Conservation (phyloP, 2,888 invertebrate genomes). For the Ornithoptera priamus region DNA sequence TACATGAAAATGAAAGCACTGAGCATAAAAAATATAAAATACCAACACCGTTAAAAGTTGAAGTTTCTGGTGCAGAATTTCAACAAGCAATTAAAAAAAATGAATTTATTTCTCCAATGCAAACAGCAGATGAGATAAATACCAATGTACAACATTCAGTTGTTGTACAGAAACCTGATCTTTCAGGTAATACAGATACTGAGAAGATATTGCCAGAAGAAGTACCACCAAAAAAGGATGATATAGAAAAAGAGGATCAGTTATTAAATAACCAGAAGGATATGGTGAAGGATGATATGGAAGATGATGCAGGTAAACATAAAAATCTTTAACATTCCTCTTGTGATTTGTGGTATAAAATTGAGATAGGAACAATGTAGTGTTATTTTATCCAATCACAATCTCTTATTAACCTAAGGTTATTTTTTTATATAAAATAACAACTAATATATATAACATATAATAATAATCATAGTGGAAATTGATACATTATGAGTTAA, state of each 20-base stretch:
- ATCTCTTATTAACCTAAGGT: too few relatives aligned
- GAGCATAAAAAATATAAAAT: neutral
- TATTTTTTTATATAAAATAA: too few relatives aligned
- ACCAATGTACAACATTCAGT: conserved; percentile 7
- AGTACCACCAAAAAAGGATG: conserved; percentile 33
- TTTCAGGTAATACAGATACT: conserved; percentile 23
- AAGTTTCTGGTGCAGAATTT: conserved; percentile 5
- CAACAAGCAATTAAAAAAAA: conserved; percentile 10
- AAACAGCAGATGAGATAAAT: neutral
- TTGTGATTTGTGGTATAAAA: too few relatives aligned
- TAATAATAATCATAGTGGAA: too few relatives aligned
- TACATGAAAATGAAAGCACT: neutral
- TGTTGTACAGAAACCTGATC: conserved; percentile 18
- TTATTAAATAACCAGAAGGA: conserved; percentile 28
- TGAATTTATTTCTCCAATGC: neutral
- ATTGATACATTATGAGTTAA: too few relatives aligned
- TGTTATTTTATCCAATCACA: too few relatives aligned
- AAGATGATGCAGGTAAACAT: conserved; percentile 31
- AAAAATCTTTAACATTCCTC: too few relatives aligned
- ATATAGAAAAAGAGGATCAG: conserved; percentile 32
- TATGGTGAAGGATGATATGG: conserved; percentile 32
- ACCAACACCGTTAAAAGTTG: conserved; percentile 3
- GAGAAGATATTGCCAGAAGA: conserved; percentile 31
- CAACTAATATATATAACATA: too few relatives aligned
- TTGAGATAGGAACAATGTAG: too few relatives aligned